Evolutionary conservation across 2,113 vertebrate genomes (phyloP).

Genomic region (Pangasianodon hypophthalmus): DNA sequence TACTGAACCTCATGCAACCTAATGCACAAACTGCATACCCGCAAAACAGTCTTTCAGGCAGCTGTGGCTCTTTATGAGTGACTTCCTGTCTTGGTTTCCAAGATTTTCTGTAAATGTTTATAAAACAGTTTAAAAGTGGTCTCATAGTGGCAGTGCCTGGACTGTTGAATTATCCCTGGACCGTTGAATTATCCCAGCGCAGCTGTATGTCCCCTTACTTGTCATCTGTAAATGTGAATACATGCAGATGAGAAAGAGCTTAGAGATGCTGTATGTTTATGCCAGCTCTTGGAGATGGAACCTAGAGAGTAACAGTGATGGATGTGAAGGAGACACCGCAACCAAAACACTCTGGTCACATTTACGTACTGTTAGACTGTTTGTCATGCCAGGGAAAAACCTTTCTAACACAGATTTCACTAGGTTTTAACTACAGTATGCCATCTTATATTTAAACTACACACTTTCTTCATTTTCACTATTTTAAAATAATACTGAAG

Average conservation of each 20-base stretch:
- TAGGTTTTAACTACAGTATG: not conserved
- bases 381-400: not conserved
- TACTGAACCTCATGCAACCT: not conserved
- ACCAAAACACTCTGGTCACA: not conserved
- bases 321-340: not conserved
- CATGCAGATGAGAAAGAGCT: not conserved
- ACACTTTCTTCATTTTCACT: not conserved
- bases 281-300: not conserved
- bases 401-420: not conserved
- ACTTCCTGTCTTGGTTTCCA: conserved; percentile 10
- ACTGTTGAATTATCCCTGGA: conserved; percentile 6
- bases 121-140: conserved; percentile 29
- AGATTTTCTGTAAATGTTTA: conserved; percentile 55
- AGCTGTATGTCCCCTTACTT: conserved; percentile 24
- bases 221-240: conserved; percentile 23
- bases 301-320: not conserved
- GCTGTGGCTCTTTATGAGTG: not conserved
- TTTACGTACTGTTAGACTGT: not conserved
- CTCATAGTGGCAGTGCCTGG: not conserved
- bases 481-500: not conserved
- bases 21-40: not conserved
- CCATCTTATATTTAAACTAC: not conserved
- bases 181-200: not conserved
- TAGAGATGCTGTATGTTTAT: not conserved
- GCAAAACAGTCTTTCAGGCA: not conserved